Percentiles rank a stretch among this genome's conserved stretches.
These are phyloP conservation scores for Tamias sibiricus DNA, from an alignment of 2,113 vertebrate species.

Conservation along the genomic window DNA sequence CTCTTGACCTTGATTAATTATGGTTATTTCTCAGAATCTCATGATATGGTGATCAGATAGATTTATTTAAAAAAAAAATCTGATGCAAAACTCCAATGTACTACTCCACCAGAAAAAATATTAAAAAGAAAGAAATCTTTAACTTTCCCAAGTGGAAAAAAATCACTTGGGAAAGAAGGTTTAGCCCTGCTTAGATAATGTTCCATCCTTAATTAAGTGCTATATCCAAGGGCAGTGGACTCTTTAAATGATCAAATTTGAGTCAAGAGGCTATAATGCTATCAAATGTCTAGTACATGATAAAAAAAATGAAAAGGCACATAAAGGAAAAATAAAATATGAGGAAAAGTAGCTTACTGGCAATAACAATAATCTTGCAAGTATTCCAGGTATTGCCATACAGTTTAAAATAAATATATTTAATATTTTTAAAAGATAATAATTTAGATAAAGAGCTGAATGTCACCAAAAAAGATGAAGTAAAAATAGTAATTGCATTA, in stretches of 20 bases:
- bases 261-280: background rate
- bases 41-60: background rate
- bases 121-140: no score
- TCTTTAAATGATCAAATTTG: background rate
- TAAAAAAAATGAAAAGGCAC: background rate
- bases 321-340: background rate
- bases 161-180: no score
- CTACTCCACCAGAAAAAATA: background rate
- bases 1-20: conserved; percentile 16
- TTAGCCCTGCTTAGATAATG: no score
- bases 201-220: background rate
- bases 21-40: background rate
- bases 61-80: background rate
- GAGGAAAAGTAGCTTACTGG: background rate
- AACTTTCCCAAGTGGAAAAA: no score
- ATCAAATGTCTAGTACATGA: background rate
- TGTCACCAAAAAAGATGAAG: background rate
- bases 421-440: background rate
- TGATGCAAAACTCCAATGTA: background rate
- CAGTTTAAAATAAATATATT: background rate
- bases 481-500: background rate
- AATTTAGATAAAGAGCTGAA: background rate
- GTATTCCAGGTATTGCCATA: background rate
- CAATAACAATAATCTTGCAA: background rate
- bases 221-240: background rate